Base-by-base conservation (phyloP, 2,113 vertebrate genomes). In the Cephalopholis sonnerati region DNA sequence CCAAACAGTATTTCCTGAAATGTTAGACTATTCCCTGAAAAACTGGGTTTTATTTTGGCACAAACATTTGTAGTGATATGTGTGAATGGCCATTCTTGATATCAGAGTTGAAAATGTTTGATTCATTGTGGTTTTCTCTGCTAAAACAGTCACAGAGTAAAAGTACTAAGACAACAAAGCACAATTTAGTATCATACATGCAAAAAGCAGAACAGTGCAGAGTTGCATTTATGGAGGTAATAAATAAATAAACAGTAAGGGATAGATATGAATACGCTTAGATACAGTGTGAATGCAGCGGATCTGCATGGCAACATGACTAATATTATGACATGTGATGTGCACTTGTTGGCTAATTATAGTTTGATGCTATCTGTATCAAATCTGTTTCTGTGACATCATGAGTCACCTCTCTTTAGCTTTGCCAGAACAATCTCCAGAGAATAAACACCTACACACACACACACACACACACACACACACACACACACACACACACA, bases 381-480 rank as follows among this genome's bases (percentile, higher is more conserved):
- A 74, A 63, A 81, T 75, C 46, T 69, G 76, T 81, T 71, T 81
- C 66, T 71, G 51, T 82, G 72, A 79, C 72, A 81, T 54, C 20
- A 27, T 89, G 86, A 91, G 67, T 89, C 86, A 86, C 41, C 48
- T 70, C 69, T 78, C 3, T 16, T 22, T 54, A 78, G 82, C 63
- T 76, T 15, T 61, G 68, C 54, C 63, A 76, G 70, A 83, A 62
- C 48, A 70, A 57, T 18, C 81, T 82, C 22, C 51, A 2, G 46
- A 64, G 57, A 44, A 75, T 44, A 1, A 87, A 77, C 86, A 54
- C 72, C 77, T 48, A 71, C 79, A 65, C 57, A 22, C 18, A 59
- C 18, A 29, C 46, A 24, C 53, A 54, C 22, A 10, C 22, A 54
- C 51, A 65, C 77, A 73, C 44, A 25, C 20, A 54, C 18, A 29